These are phyloP conservation scores for Fulmarus glacialis DNA, from an alignment of 2,113 vertebrate species.

Conservation along the genomic window DNA sequence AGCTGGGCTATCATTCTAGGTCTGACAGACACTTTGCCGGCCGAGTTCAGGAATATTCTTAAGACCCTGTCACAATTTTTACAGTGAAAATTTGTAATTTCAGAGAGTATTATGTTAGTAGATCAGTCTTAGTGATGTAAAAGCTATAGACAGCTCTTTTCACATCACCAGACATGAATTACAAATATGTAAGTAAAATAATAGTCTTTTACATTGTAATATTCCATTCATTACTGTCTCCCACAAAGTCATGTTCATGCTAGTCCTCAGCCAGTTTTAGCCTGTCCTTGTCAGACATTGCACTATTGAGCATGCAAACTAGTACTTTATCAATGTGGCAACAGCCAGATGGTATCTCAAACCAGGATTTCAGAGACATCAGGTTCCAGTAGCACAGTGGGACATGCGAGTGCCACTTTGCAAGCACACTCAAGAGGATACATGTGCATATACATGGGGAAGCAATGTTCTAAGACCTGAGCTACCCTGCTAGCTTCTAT, in stretches of 20 bases:
- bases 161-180: background rate
- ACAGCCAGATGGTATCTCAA: background rate
- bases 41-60: background rate
- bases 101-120: background rate
- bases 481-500: rapidly evolving
- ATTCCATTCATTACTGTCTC: background rate
- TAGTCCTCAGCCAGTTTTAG: background rate
- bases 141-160: background rate
- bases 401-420: rapidly evolving
- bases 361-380: background rate
- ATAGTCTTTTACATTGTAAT: background rate
- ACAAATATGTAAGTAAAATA: background rate
- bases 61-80: background rate
- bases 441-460: rapidly evolving
- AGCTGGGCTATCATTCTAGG: background rate
- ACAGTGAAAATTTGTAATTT: background rate
- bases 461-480: rapidly evolving
- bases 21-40: background rate
- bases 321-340: too few relatives aligned
- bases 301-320: background rate
- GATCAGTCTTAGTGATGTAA: background rate
- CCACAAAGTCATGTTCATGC: background rate
- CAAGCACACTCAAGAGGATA: background rate
- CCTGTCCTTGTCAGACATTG: background rate
- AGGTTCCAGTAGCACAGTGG: background rate